Base-by-base conservation (phyloP, 2,888 invertebrate genomes). In the Mythimna ferrago region DNA sequence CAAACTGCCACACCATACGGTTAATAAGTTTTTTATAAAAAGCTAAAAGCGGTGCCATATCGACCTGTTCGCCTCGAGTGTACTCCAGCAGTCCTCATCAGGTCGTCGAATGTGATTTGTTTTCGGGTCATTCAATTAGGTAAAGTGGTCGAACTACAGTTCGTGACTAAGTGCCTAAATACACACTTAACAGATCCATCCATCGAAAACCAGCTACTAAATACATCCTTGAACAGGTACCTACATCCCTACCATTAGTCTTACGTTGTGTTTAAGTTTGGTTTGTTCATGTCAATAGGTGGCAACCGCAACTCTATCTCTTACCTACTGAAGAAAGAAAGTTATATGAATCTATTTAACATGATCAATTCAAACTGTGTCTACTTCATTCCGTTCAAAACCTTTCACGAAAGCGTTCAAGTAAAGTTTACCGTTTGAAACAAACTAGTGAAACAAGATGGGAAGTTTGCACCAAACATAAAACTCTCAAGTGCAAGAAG, bases 401-500 rank as follows among this genome's bases (percentile, higher is more conserved):
- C 69, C 66, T 61, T 64, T 32, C 38, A 70, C 32, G 61, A 77
- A 78, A 78, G 41, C 57, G 62, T 72, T 68, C 35, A 73, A 66
- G 66, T 66, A 84, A 71, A 81, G 61, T 78, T 77, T 16, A 76
- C 60, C 57, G 54, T 65, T 79, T 68, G 38, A 67, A 76, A 76
- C 70, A 71, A 85, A 84, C 83, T 82, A 84, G 74, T 73, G 70
- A 83, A 84, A 80, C 82, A 78, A 76, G 71, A 85, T 78, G 81
- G 54, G 71, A 88, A 87, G 85, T 88, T 86, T 81, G 61, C 71
- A 78, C 82, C 78, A 88, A 88, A 88, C 87, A 88, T 85, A 83
- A 86, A 87, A 85, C 79, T 85, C 63, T 73, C 73, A 80, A 87
- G 78, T 86, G 87, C 86, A 84, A 86, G 87, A 90, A 90, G 87